Evolutionary conservation across 1,140 invertebrate species (phyloP).

Genomic region (Cecropterus lyciades): DNA sequence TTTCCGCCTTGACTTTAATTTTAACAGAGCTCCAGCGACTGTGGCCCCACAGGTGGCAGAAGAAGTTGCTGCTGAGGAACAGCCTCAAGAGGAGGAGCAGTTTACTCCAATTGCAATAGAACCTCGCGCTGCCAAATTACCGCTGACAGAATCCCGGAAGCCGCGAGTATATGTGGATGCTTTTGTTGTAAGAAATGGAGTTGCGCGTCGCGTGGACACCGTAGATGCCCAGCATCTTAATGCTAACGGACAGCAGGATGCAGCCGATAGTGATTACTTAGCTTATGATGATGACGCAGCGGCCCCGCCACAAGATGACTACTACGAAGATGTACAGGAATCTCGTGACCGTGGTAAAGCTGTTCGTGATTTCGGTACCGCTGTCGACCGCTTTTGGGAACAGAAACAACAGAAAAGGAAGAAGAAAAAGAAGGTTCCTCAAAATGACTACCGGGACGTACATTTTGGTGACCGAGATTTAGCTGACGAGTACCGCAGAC

Average conservation of each 20-base stretch:
- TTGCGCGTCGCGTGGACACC: conserved; percentile 66
- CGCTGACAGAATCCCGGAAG: conserved; percentile 52
- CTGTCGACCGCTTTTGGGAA: conserved; percentile 75
- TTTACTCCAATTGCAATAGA: conserved; percentile 51
- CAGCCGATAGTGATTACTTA: conserved; percentile 64
- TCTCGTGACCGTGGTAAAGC: conserved; percentile 66
- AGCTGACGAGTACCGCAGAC: conserved; percentile 49
- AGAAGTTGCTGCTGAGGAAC: conserved; percentile 40
- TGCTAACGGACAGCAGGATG: conserved; percentile 40
- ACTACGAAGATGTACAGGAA: conserved; percentile 71
- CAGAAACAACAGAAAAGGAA: conserved; percentile 55
- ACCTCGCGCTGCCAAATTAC: conserved; percentile 62
- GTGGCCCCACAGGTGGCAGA: conserved; percentile 44
- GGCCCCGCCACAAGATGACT: conserved; percentile 60
- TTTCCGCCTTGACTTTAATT: conserved; percentile 69
- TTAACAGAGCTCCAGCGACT: conserved; percentile 57
- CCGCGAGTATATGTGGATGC: conserved; percentile 80
- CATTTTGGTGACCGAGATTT: conserved; percentile 73
- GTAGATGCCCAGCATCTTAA: conserved; percentile 69
- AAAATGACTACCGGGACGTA: conserved; percentile 66
- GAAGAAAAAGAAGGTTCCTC: conserved; percentile 48
- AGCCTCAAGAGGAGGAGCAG: conserved; percentile 46
- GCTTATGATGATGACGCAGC: conserved; percentile 69
- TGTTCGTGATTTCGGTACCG: conserved; percentile 66
- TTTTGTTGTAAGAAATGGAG: conserved; percentile 76